Conservation (phyloP, 2,888 invertebrate genomes). For the Meandrusa payeni region DNA sequence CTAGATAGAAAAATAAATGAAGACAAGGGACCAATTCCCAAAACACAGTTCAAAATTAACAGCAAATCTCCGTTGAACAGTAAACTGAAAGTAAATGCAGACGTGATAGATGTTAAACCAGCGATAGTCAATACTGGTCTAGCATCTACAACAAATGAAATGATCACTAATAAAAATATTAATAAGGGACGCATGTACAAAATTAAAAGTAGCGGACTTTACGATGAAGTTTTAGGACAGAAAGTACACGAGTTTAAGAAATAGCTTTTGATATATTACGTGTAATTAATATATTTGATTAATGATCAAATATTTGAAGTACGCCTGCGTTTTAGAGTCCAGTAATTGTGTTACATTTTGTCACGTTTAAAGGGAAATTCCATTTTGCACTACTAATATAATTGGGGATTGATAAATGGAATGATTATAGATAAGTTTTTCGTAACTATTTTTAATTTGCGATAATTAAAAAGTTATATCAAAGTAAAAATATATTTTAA, state of each 20-base stretch:
- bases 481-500: too few relatives aligned
- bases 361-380: too few relatives aligned
- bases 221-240: constrained; percentile 31
- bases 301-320: too few relatives aligned
- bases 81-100: constrained; percentile 1
- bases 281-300: too few relatives aligned
- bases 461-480: too few relatives aligned
- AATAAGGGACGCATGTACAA: constrained; percentile 36
- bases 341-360: too few relatives aligned
- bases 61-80: constrained; percentile 1
- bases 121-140: constrained; percentile 28
- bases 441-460: too few relatives aligned
- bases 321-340: too few relatives aligned
- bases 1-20: neutral
- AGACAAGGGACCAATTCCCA: too few relatives aligned
- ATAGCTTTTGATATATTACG: neutral
- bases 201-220: constrained; percentile 36
- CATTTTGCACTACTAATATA: too few relatives aligned
- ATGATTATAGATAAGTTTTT: too few relatives aligned
- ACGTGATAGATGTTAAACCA: constrained; percentile 21
- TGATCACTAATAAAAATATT: constrained; percentile 20
- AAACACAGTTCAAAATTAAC: neutral
- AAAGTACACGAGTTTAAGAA: constrained; percentile 38
- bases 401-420: too few relatives aligned
- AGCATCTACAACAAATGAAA: constrained; percentile 30